Conservation (phyloP, 1,140 invertebrate species). For the Aphidius ervi region DNA sequence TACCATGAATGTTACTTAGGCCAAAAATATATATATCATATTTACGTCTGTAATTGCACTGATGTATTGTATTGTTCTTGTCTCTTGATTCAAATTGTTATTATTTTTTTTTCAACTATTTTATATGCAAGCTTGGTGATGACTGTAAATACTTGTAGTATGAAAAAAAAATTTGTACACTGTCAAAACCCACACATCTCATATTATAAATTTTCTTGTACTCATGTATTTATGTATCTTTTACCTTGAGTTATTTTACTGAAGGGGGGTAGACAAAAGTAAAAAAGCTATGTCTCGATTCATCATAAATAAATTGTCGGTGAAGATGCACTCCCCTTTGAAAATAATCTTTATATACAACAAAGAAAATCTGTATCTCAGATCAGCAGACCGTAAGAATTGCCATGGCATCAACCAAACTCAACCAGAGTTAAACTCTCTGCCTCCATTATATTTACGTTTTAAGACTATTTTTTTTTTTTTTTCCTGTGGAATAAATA, state of each 20-base stretch:
- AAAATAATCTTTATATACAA: conserved; percentile 9
- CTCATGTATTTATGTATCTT: too few species aligned
- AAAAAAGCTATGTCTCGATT: conserved; percentile 13
- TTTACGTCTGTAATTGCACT: too few species aligned
- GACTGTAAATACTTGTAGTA: too few species aligned
- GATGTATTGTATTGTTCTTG: too few species aligned
- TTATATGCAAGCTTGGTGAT: too few species aligned
- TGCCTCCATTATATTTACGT: conserved; percentile 15
- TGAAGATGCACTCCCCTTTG: conserved; percentile 9
- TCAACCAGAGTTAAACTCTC: conserved; percentile 4
- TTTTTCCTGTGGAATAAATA: background rate
- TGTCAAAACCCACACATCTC: too few species aligned
- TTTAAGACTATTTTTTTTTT: conserved; percentile 3
- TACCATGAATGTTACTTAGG: too few species aligned
- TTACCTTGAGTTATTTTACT: too few species aligned
- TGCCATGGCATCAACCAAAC: conserved; percentile 4
- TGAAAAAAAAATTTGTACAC: too few species aligned
- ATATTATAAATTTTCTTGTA: too few species aligned
- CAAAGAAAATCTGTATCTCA: conserved; percentile 4
- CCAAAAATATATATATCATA: background rate
- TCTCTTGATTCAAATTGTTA: too few species aligned
- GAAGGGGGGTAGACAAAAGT: background rate
- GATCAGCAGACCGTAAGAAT: conserved; percentile 7
- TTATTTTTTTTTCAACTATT: too few species aligned
- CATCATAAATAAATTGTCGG: conserved; percentile 13